phyloP scores from a whole-genome alignment of 37 sponge, comb jelly and placozoan genomes.

The Axinella damicornis region DNA sequence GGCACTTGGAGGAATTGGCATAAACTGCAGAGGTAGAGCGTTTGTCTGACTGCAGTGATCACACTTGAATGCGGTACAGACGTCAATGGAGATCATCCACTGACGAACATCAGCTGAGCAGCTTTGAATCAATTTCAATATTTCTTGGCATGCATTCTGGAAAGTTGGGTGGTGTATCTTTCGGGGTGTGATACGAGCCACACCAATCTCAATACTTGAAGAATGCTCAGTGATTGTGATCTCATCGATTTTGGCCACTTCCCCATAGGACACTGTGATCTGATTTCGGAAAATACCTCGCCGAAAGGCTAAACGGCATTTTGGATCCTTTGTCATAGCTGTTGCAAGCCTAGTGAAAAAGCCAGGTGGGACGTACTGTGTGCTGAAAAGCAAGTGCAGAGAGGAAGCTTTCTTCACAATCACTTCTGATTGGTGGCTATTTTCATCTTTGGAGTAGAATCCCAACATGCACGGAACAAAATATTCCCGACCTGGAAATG shows the following conservation, averaged over 20 bases:
- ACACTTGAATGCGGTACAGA: slow-evolving; percentile 2
- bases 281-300: slow-evolving; percentile 25
- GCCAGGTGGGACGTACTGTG: slow-evolving; percentile 58
- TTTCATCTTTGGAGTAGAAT: not conserved
- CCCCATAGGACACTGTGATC: slow-evolving; percentile 18
- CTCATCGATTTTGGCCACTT: slow-evolving; percentile 30
- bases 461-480: slow-evolving; percentile 39
- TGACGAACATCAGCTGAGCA: not conserved
- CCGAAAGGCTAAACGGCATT: not conserved
- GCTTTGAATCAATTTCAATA: not conserved
- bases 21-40: not conserved
- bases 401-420: slow-evolving; percentile 30
- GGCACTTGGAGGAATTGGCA: too few species aligned
- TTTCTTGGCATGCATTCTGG: not conserved
- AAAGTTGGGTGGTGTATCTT: not conserved
- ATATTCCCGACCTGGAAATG: slow-evolving; percentile 3
- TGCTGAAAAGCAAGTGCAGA: slow-evolving; percentile 34
- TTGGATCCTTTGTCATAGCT: not conserved
- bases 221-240: slow-evolving; percentile 3
- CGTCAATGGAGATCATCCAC: slow-evolving; percentile 29
- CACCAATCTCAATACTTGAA: slow-evolving; percentile 23
- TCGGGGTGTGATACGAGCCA: not conserved
- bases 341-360: slow-evolving; percentile 52
- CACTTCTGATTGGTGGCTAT: not conserved
- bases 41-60: too few species aligned